Conservation (phyloP, 2,113 vertebrate species). For the Isurus oxyrinchus region DNA sequence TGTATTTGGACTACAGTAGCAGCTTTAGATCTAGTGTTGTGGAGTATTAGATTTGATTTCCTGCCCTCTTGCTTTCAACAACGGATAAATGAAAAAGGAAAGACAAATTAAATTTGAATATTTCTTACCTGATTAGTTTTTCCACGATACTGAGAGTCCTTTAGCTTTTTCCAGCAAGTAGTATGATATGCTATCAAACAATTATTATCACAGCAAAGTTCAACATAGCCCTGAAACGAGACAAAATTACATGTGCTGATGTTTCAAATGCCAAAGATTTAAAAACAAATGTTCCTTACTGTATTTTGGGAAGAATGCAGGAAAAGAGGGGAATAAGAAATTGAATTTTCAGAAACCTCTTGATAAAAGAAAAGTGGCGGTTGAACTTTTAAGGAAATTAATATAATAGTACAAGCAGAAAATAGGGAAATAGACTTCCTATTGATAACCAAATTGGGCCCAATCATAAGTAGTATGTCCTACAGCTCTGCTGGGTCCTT, state of each 20-base stretch:
- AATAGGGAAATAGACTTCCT: background rate
- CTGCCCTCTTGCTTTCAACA: background rate
- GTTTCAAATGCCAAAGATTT: background rate
- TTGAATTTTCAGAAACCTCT: background rate
- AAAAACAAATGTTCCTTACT: background rate
- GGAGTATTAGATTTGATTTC: too few relatives aligned
- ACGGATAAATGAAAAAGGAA: too few relatives aligned
- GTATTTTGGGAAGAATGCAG: background rate
- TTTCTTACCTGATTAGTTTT: background rate
- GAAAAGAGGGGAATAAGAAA: background rate
- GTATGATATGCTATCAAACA: background rate
- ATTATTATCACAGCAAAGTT: background rate
- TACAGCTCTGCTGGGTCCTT: background rate
- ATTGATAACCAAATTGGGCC: background rate
- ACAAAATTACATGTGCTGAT: background rate
- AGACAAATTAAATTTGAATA: background rate
- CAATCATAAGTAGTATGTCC: background rate
- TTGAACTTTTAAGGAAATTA: background rate
- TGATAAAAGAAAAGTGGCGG: background rate
- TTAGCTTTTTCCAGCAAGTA: conserved; percentile 19
- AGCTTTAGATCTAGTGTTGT: background rate
- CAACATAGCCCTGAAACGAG: conserved; percentile 7
- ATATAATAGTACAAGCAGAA: background rate
- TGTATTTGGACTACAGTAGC: background rate
- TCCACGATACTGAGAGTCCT: background rate